A percentile compares a stretch with the other conserved stretches of the same genome.
These are phyloP conservation scores for Oedothorax gibbosus DNA, from an alignment of 1,140 invertebrate genomes.

Conservation along the genomic window DNA sequence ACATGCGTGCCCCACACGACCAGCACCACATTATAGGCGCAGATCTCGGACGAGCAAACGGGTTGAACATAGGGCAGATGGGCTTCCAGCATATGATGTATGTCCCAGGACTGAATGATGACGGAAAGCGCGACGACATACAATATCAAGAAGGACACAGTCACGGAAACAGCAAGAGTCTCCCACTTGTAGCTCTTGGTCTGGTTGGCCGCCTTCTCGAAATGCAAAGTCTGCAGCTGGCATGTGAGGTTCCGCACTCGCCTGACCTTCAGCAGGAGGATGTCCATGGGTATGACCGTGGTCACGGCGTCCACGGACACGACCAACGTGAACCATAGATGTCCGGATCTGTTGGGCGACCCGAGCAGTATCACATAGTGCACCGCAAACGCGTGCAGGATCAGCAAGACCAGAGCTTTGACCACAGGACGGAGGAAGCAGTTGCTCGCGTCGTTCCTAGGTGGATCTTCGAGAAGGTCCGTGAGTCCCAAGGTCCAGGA, in stretches of 20 bases:
- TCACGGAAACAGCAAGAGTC: constrained; percentile 40
- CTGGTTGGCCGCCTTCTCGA: constrained; percentile 40
- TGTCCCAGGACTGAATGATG: constrained; percentile 57
- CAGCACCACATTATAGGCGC: constrained; percentile 56
- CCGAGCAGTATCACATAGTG: constrained; percentile 57
- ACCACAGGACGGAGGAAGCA: constrained; percentile 55
- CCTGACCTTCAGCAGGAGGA: constrained; percentile 41
- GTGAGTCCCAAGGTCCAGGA: constrained; percentile 55
- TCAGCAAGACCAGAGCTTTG: constrained; percentile 42
- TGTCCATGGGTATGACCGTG: constrained; percentile 58
- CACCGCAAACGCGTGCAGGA: constrained; percentile 52
- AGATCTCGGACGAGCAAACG: constrained; percentile 34
- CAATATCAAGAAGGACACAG: constrained; percentile 52
- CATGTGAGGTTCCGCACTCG: constrained; percentile 52
- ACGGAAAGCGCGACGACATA: constrained; percentile 56
- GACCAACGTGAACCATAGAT: constrained; percentile 57
- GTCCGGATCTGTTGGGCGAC: constrained; percentile 46
- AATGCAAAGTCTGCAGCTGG: constrained; percentile 46
- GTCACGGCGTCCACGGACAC: constrained; percentile 59
- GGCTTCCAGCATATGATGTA: constrained; percentile 59
- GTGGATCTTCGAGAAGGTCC: constrained; percentile 42
- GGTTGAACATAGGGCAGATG: constrained; percentile 56
- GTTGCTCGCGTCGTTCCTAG: constrained; percentile 24
- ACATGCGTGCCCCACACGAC: constrained; percentile 56
- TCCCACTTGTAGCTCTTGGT: constrained; percentile 57